These are phyloP conservation scores for Donacobius atricapilla DNA, from an alignment of 2,113 vertebrate genomes.

Conservation along the genomic window DNA sequence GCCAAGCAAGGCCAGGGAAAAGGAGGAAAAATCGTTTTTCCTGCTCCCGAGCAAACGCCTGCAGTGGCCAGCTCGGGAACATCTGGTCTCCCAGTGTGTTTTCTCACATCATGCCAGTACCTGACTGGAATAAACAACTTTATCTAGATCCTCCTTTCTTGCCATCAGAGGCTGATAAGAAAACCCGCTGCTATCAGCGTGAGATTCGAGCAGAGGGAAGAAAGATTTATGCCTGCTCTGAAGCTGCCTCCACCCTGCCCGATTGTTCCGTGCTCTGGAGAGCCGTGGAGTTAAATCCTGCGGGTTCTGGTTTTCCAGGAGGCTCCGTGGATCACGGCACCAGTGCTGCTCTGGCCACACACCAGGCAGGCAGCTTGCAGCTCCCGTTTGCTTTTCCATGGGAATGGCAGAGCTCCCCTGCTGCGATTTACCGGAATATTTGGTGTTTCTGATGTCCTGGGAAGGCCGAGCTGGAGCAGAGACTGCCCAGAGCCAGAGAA, in stretches of 20 bases:
- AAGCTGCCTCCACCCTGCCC: slow-evolving; percentile 21
- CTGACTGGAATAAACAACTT: slow-evolving; percentile 62
- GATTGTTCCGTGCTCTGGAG: background rate
- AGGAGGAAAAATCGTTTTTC: slow-evolving; percentile 31
- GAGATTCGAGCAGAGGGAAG: slow-evolving; percentile 23
- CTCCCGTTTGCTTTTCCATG: background rate
- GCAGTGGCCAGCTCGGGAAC: background rate
- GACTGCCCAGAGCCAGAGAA: background rate
- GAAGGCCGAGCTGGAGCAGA: background rate
- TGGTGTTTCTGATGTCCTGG: background rate
- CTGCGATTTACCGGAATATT: background rate
- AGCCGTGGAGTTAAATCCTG: background rate
- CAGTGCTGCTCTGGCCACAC: background rate
- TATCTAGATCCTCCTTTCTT: slow-evolving; percentile 40
- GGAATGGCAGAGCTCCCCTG: background rate
- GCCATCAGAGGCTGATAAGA: slow-evolving; percentile 40
- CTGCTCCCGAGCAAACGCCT: background rate
- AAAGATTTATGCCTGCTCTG: slow-evolving; percentile 25
- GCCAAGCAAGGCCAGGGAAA: background rate
- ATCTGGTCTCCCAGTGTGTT: slow-evolving; percentile 30
- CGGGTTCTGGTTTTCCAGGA: background rate
- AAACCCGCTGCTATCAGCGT: slow-evolving; percentile 17
- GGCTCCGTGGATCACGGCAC: background rate
- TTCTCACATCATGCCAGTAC: slow-evolving; percentile 47
- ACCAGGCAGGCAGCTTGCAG: background rate